These are phyloP conservation scores for Acanthurus leucopareius DNA, from an alignment of 2,797 vertebrate species.

Conservation along the genomic window DNA sequence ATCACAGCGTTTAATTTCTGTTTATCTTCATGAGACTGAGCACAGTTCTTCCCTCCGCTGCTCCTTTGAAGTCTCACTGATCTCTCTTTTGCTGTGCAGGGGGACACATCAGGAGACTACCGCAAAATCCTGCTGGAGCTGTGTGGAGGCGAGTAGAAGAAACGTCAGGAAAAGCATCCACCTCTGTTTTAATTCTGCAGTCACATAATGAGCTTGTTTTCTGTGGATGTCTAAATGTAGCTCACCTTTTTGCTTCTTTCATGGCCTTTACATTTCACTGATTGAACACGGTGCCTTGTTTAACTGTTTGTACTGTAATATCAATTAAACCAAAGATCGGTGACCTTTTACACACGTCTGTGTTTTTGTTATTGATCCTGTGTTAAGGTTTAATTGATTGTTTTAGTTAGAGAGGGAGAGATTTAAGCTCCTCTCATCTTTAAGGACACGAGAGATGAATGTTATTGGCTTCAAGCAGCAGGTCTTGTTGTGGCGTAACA, in stretches of 20 bases:
- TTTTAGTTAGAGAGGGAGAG: constrained; percentile 26
- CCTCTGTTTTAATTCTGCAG: background rate
- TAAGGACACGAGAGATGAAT: constrained; percentile 56
- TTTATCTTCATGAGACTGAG: background rate
- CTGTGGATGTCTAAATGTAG: background rate
- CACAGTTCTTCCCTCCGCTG: background rate
- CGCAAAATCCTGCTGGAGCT: constrained; percentile 95
- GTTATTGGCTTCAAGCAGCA: constrained; percentile 47
- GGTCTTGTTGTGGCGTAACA: constrained; percentile 34
- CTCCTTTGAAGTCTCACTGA: constrained; percentile 30
- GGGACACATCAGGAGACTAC: constrained; percentile 97
- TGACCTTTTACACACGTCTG: constrained; percentile 70
- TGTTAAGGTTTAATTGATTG: constrained; percentile 38
- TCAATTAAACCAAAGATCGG: constrained; percentile 77
- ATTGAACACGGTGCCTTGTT: constrained; percentile 58
- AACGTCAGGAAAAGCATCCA: background rate
- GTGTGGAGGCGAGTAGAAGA: constrained; percentile 92
- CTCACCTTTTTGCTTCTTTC: background rate
- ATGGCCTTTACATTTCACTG: constrained; percentile 54
- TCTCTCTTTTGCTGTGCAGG: constrained; percentile 79
- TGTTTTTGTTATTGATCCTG: constrained; percentile 65
- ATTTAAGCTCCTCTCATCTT: constrained; percentile 48
- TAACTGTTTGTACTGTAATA: constrained; percentile 62
- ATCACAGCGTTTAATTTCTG: background rate
- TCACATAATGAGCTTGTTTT: constrained; percentile 13